phyloP scores from a whole-genome alignment of 2,888 invertebrate species.

The Himalopsyche japonica region DNA sequence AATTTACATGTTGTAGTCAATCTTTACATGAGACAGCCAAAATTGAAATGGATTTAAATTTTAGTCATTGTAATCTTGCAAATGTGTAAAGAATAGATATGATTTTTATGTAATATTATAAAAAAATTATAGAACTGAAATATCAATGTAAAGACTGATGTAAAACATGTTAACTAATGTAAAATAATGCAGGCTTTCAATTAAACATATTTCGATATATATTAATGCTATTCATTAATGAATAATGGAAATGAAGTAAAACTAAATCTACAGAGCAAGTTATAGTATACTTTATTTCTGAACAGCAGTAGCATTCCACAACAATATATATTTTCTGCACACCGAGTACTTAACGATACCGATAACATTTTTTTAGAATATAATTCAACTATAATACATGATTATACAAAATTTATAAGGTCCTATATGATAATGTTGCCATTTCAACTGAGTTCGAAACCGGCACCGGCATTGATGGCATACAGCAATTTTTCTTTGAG shows the following conservation, averaged over 20 bases:
- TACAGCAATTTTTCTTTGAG: conserved; percentile 84
- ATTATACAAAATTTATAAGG: background rate
- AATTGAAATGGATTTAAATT: no score
- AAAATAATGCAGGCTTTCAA: background rate
- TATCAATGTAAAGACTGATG: no score
- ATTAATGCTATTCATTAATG: background rate
- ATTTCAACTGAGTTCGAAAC: conserved; percentile 90
- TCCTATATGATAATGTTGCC: background rate
- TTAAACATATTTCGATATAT: background rate
- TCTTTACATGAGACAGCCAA: no score
- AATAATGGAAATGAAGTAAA: background rate
- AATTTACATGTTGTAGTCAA: no score
- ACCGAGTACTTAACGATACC: background rate
- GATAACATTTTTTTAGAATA: background rate
- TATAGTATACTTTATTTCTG: background rate
- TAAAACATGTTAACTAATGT: background rate
- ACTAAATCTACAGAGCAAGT: background rate
- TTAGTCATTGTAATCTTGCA: no score
- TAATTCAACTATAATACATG: background rate
- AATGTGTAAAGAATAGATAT: no score
- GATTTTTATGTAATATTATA: no score
- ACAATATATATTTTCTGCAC: background rate
- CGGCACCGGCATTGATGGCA: conserved; percentile 93
- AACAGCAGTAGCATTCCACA: background rate
- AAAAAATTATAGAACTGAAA: no score